Evolutionary conservation across 92 coral and sea anemone species (phyloP), one percentile per base, ranked within the genome.

Genomic region (Palythoa caribaeorum): DNA sequence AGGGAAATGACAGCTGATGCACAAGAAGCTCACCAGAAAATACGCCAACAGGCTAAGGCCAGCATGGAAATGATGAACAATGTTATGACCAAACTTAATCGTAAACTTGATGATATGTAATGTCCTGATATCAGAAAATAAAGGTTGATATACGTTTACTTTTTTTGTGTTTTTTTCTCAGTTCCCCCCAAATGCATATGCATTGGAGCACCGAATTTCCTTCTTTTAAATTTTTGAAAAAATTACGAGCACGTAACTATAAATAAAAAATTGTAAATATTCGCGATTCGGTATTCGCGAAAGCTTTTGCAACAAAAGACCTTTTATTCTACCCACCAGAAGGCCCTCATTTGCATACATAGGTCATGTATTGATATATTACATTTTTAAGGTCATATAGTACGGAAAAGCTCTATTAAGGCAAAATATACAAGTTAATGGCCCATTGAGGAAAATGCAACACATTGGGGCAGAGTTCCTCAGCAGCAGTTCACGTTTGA

Each of bases 41-140:
- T 52, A 81, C 35, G 88, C 35, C 9, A 19, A 12, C 53, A 59
- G 86, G 74, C 86, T 17, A 39, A 1, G 65, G 65, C 73, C 35
- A 79, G 66, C 71, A 51, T 59, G 85, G 69, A 21, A 9, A 55
- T 60, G 38, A 62, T 55, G 86, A 81, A 55, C 40, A 21, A 59
- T 35, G 86, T 81, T 19, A 81, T 81, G 86, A 20, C 15, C 16
- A 81, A 59, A 59, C 74, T 81, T 3, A 35, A 81, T 4, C 40
- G 15, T 15, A 70, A 70, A 38, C 38, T 70, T 14, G 75, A 73
- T 92, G n/a, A 86, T 85, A 51, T 92, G 92, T 68, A 89, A 83
- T 80, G 88, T 78, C 37, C 90, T 77, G 14, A 53, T 9, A 53
- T 53, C 3, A 53, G 9, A 53, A 9, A 9, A 9, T 53, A 1